Conservation (phyloP, 2,888 invertebrate species). For the Plagodis dolabraria region DNA sequence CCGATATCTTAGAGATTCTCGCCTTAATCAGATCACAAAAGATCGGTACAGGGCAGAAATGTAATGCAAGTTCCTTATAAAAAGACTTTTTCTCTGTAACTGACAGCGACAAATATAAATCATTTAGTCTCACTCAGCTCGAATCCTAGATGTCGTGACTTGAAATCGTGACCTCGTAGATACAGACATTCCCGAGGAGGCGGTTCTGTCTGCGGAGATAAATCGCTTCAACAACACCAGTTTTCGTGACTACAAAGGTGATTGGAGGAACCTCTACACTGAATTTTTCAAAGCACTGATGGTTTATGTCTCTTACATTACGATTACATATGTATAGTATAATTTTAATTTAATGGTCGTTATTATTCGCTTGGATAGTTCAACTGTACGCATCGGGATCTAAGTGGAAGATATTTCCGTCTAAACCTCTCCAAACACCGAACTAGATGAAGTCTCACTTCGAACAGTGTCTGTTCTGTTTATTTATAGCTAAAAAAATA, state of each 20-base stretch:
- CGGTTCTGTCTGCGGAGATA: slow-evolving; percentile 15
- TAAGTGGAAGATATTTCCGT: slow-evolving; percentile 15
- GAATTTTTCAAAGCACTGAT: no score
- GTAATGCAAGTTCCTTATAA: background rate
- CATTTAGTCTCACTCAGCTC: slow-evolving; percentile 22
- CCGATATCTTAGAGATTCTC: no score
- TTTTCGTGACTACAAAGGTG: background rate
- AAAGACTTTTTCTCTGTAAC: slow-evolving; percentile 1
- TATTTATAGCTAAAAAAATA: slow-evolving; percentile 34
- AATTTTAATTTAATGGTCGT: background rate
- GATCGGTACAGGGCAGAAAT: no score
- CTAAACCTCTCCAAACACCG: slow-evolving; percentile 13
- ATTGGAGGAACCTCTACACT: no score
- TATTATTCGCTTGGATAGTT: background rate
- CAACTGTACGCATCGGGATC: slow-evolving; percentile 2
- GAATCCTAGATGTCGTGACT: slow-evolving; percentile 27
- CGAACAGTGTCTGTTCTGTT: slow-evolving; percentile 26
- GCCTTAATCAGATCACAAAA: no score
- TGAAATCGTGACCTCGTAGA: slow-evolving; percentile 27
- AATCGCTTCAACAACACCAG: slow-evolving; percentile 2
- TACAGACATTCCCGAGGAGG: slow-evolving; percentile 16
- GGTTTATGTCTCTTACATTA: no score
- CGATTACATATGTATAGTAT: no score
- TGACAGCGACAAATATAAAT: slow-evolving; percentile 23
- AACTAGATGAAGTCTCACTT: slow-evolving; percentile 13